phyloP scores from a whole-genome alignment of 2,113 vertebrate species.

The Tauraco erythrolophus region DNA sequence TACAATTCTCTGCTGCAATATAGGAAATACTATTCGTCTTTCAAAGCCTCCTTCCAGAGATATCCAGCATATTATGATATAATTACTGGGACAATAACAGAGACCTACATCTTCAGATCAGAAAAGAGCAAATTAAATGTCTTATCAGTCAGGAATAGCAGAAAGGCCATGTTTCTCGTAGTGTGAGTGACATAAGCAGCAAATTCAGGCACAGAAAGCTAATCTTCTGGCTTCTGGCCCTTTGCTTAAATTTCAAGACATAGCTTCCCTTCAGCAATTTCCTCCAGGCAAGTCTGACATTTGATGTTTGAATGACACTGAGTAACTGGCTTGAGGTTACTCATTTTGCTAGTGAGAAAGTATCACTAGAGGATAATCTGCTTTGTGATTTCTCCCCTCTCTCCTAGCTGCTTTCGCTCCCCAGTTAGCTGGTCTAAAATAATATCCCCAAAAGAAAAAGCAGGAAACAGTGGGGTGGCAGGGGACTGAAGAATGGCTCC shows the following conservation, averaged over 20 bases:
- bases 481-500: not conserved
- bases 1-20: not conserved
- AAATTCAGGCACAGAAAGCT: not conserved
- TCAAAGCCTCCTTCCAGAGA: not conserved
- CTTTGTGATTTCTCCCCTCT: not conserved
- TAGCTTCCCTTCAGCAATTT: not conserved
- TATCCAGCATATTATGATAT: not conserved
- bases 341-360: not conserved
- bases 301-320: not conserved
- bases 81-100: not conserved
- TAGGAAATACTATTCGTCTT: not conserved
- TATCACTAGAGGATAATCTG: not conserved
- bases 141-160: not conserved
- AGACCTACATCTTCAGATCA: not conserved
- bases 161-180: not conserved
- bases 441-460: not conserved
- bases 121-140: not conserved
- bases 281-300: not conserved
- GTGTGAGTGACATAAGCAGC: not conserved
- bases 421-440: not conserved
- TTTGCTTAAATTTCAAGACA: not conserved
- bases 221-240: not conserved
- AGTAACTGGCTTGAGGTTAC: not conserved
- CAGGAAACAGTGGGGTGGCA: rapidly evolving
- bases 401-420: not conserved